Evolutionary conservation across 2,888 invertebrate genomes (phyloP), one percentile per base, ranked within the genome.

Genomic region (Tortricodes alternella): DNA sequence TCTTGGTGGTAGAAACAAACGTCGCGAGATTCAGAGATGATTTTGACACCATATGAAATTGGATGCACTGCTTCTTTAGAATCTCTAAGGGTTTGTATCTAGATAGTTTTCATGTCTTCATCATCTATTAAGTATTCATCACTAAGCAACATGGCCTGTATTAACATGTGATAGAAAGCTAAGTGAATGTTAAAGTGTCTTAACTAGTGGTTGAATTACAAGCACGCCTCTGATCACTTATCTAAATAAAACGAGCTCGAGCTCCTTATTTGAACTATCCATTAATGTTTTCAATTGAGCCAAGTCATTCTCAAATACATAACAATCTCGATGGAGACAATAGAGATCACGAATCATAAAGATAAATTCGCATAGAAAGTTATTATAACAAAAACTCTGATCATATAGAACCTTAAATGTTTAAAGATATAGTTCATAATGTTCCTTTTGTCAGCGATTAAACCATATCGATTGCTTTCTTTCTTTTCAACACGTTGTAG

Each of bases 311-410:
- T 43, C 35, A 43, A 48, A 41, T 55, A 48, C 48, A 49, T 35
- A 49, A 35, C 48, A 48, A 41, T 35, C 41, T 41, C 55, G 37
- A 48, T 43, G 48, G 29, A 55, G 41, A 58, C 53, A 58, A 60
- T 64, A 60, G 58, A 61, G 53, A 48, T 61, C 57, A 62, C 59
- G 58, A 57, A 46, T 46, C 53, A 32, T 35, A 53, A 58, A 43
- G 37, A 51, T 52, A 55, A 50, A 64, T 66, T 61, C 41, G 43
- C 48, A 61, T 75, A 74, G 78, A 79, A 74, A 78, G 78, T 76
- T 63, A 68, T 64, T 67, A 58, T 48, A 49, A 39, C 21, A 29
- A 19, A 29, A 13, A 64, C 59, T 62, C 21, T 27, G 39, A 60
- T 52, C 23, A 32, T 52, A 18, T 16, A 32, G 16, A 41, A 44